Evolutionary conservation across 2,888 invertebrate species (phyloP).

Genomic region (Synergus umbraculus): DNA sequence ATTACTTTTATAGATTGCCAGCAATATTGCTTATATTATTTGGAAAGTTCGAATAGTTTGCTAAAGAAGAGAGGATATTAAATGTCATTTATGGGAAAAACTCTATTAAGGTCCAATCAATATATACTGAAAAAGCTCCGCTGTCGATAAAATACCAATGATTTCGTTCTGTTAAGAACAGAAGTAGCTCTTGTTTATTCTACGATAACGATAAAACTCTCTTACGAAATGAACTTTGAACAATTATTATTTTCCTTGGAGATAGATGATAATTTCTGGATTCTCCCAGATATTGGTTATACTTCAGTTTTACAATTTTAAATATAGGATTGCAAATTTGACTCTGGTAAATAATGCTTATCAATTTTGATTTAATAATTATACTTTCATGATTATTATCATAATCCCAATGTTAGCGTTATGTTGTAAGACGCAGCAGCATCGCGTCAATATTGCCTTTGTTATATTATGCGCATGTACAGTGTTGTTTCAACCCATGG

Average conservation of each 20-base stretch:
- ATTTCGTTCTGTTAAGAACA: background rate
- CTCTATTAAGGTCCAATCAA: background rate
- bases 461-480: conserved; percentile 28
- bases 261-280: background rate
- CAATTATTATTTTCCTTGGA: background rate
- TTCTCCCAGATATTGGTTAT: background rate
- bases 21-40: background rate
- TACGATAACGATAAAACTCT: background rate
- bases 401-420: background rate
- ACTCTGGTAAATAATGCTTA: background rate
- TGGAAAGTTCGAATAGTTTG: background rate
- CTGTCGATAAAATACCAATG: background rate
- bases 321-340: background rate
- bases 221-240: background rate
- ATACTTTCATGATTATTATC: background rate
- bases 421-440: conserved; percentile 9
- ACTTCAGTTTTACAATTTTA: background rate
- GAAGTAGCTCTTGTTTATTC: background rate
- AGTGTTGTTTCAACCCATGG: background rate
- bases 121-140: background rate
- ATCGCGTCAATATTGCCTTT: conserved; percentile 29
- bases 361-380: too few species aligned
- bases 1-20: background rate
- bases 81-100: conserved; percentile 4
- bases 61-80: background rate